Evolutionary conservation across 1,140 invertebrate species (phyloP).

Genomic region (Triops cancriformis): DNA sequence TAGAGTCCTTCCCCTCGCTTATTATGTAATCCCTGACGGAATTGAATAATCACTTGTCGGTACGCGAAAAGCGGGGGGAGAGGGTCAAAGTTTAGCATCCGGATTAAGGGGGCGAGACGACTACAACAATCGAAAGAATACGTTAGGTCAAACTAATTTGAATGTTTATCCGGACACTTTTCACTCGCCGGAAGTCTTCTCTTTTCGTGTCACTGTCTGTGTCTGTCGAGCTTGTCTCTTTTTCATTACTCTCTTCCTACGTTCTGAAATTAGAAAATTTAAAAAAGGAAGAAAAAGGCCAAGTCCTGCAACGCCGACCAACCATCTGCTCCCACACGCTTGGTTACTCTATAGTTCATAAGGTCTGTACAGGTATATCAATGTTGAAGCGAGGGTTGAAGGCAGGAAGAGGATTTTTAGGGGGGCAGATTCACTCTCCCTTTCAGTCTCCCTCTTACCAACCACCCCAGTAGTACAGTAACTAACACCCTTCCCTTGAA

Average conservation of each 20-base stretch:
- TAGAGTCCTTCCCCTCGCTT: too few relatives aligned
- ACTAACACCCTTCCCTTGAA: not conserved
- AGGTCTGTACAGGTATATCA: not conserved
- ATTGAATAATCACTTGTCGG: not conserved
- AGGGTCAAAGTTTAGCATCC: conserved; percentile 10
- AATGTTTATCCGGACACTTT: not conserved
- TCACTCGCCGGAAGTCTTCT: not conserved
- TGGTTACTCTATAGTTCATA: conserved; percentile 1
- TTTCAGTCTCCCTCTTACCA: not conserved
- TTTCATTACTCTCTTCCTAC: not conserved
- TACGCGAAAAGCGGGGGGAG: not conserved
- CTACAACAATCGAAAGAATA: not conserved
- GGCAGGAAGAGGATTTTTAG: not conserved
- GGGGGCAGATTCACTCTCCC: not conserved
- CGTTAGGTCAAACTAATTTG: not conserved
- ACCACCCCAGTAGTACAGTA: not conserved
- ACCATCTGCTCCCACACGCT: not conserved
- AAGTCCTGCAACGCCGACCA: not conserved
- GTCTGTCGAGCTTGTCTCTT: not conserved
- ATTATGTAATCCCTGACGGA: not conserved
- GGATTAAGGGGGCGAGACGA: not conserved
- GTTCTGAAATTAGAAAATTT: too few relatives aligned
- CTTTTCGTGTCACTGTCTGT: not conserved
- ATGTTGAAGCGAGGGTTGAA: not conserved
- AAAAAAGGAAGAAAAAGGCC: too few relatives aligned